Percentiles rank a stretch among this genome's conserved stretches.
Evolutionary conservation across 2,797 vertebrate genomes (phyloP).

Genomic region (Silurus lanzhouensis): DNA sequence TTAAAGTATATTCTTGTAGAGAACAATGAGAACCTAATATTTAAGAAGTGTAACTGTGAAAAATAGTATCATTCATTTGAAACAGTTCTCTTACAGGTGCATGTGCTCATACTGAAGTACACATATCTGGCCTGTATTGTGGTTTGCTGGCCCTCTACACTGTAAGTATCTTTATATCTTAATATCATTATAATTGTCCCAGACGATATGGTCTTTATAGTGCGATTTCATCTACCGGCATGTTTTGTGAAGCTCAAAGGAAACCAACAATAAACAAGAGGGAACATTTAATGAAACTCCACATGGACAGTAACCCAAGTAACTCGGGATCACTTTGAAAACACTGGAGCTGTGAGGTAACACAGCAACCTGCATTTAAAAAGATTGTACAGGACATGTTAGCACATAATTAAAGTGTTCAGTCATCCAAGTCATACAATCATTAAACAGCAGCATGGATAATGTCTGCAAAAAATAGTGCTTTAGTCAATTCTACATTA

Average conservation of each 20-base stretch:
- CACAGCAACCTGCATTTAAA: neutral
- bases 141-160: too few species aligned
- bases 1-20: neutral
- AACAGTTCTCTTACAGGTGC: neutral
- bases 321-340: neutral
- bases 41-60: neutral
- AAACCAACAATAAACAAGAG: neutral
- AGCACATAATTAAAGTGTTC: neutral
- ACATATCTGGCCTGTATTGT: neutral
- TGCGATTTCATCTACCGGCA: neutral
- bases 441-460: too few species aligned
- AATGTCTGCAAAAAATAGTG: neutral
- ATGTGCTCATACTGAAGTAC: neutral
- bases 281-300: neutral
- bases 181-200: neutral
- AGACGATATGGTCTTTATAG: neutral
- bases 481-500: neutral
- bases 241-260: neutral
- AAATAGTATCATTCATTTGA: neutral
- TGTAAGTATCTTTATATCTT: too few species aligned
- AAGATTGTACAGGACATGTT: neutral
- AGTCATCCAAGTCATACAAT: neutral
- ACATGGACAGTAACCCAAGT: neutral
- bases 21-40: neutral
- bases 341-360: neutral